Evolutionary conservation across 2,888 invertebrate species (phyloP), one percentile per base, ranked within the genome.

Genomic region (Argynnis bischoffii): DNA sequence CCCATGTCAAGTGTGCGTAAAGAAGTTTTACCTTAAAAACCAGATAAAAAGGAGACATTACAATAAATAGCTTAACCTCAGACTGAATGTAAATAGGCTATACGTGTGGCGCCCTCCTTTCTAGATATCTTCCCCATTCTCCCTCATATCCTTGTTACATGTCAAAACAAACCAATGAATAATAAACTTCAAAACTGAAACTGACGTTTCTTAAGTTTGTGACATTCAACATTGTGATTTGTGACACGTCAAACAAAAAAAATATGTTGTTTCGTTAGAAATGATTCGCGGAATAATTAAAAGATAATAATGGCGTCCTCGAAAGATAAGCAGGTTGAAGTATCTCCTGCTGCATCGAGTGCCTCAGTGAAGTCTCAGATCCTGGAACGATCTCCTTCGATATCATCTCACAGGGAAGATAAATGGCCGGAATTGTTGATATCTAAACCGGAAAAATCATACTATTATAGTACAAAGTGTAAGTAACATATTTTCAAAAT

Each of bases 401-500:
- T 86, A 71, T 78, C 89, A 41, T 91, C 92, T 54, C 78, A 81
- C 47, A 90, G 75, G 69, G 89, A 88, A 73, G 92, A 92, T 77
- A 92, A 87, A 85, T 93, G 93, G 93, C 93, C 93, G 77, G 93
- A 93, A 83, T 82, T 93, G 71, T 79, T 93, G 74, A 74, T 93
- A 76, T 88, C 92, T 63, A 87, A 83, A 77, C 92, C 93, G 26
- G 84, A 90, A 67, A 89, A 86, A 76, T 90, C 90, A 1, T 90
- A 89, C 77, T 91, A 83, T 74, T 90, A 87, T 77, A 88, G 84
- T 77, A 82, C 88, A 63, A 87, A 85, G 75, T 81, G 93, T 93
- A 84, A 92, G 92, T 89, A 51, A 16, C 21, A 48, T 59, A 13
- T 65, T 59, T 21, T 48, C 55, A 16, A 15, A 35, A 47, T 51